Evolutionary conservation across 2,113 vertebrate genomes (phyloP).

Genomic region (Vicugna pacos): DNA sequence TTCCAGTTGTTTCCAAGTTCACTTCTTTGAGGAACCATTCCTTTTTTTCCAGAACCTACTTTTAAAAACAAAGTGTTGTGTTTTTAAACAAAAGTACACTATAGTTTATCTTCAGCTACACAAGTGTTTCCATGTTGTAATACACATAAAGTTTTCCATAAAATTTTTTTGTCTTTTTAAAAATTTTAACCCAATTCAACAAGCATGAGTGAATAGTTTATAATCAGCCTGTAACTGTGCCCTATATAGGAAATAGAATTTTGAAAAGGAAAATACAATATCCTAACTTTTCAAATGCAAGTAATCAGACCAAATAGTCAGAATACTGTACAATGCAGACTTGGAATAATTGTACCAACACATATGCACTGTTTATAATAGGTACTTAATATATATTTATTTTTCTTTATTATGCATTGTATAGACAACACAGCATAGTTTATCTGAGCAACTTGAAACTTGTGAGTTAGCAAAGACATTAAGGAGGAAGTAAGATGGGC

Average conservation of each 20-base stretch:
- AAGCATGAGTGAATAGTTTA: not conserved
- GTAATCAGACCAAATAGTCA: not conserved
- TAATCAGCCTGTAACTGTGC: not conserved
- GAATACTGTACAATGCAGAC: not conserved
- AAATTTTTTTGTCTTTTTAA: not conserved
- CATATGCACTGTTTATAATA: not conserved
- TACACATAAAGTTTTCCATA: conserved; percentile 14
- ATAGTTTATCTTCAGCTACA: conserved; percentile 51
- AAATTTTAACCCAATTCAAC: conserved; percentile 32
- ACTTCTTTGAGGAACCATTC: conserved; percentile 54
- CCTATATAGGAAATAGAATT: not conserved
- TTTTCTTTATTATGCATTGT: not conserved
- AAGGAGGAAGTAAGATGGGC: not conserved
- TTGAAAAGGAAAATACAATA: not conserved
- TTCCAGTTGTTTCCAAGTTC: conserved; percentile 42
- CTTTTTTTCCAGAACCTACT: conserved; percentile 57
- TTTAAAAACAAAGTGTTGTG: conserved; percentile 29
- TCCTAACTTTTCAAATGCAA: not conserved
- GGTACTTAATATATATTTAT: not conserved
- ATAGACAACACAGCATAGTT: not conserved
- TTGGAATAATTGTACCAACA: not conserved
- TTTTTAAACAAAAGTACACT: conserved; percentile 60
- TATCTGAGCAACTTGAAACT: not conserved
- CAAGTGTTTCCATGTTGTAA: not conserved
- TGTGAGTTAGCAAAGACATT: not conserved